phyloP scores from a whole-genome alignment of 2,888 invertebrate species.

The Pollenia labialis region DNA sequence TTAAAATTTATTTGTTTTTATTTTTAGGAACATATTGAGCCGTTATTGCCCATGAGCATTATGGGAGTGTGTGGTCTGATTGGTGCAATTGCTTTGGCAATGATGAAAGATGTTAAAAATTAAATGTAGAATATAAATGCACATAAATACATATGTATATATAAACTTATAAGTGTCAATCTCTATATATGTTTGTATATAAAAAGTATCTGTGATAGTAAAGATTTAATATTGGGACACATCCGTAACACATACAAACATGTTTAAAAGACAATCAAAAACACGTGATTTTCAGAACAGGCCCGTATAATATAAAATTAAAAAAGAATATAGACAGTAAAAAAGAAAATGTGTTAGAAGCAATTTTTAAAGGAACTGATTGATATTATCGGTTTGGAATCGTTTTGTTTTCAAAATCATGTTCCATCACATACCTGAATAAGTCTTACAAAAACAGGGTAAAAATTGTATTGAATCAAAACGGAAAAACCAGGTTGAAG shows the following conservation, averaged over 20 bases:
- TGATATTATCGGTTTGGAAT: no score
- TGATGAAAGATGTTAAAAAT: conserved; percentile 84
- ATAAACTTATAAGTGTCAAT: neutral
- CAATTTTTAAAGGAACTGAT: no score
- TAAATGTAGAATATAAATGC: conserved; percentile 1
- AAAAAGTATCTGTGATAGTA: conserved; percentile 51
- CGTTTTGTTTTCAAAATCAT: no score
- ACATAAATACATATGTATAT: conserved; percentile 15
- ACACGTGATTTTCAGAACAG: neutral
- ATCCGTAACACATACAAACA: no score
- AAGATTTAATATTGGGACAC: neutral
- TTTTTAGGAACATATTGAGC: conserved; percentile 84
- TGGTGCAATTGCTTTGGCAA: conserved; percentile 85
- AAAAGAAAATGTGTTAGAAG: no score
- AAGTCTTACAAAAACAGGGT: no score
- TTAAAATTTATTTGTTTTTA: conserved; percentile 9
- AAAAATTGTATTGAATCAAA: no score
- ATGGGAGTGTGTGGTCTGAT: conserved; percentile 85
- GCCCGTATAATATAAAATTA: no score
- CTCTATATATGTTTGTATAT: conserved; percentile 4
- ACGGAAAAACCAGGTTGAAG: no score
- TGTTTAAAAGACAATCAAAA: no score
- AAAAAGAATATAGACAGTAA: no score
- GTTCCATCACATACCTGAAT: no score
- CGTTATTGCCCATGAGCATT: conserved; percentile 85